Conservation (phyloP, 92 coral and sea anemone genomes). For the Umimayanthus kanabou region DNA sequence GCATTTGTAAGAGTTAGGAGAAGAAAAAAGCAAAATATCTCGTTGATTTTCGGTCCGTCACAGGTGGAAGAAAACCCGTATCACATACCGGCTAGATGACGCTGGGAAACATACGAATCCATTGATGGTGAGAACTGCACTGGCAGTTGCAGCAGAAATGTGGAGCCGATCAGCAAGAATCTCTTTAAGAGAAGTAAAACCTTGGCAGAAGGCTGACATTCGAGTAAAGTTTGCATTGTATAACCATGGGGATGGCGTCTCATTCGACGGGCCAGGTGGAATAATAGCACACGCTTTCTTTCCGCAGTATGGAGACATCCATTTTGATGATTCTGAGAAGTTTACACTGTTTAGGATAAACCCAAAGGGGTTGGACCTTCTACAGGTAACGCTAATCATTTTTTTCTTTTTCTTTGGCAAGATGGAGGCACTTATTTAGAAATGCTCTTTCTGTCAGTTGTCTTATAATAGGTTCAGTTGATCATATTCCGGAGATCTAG, state of each 20-base stretch:
- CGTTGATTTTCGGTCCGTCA: neutral
- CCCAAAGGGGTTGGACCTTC: neutral
- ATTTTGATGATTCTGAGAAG: conserved; percentile 8
- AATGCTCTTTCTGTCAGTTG: neutral
- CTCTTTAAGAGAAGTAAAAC: neutral
- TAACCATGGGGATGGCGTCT: conserved; percentile 9
- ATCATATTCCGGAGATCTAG: too few species aligned
- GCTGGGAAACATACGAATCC: neutral
- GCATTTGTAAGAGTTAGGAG: too few species aligned
- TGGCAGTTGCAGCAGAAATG: conserved; percentile 13
- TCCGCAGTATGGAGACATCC: conserved; percentile 19
- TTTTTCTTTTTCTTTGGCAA: too few species aligned
- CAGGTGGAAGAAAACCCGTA: neutral
- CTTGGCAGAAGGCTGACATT: neutral
- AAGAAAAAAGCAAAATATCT: too few species aligned
- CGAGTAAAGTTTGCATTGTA: conserved; percentile 11
- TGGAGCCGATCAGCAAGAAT: neutral
- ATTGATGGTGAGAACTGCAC: neutral
- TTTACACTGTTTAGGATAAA: neutral
- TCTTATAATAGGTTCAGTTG: too few species aligned
- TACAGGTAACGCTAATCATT: neutral
- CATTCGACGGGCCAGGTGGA: conserved; percentile 6
- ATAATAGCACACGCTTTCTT: conserved; percentile 6
- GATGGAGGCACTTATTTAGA: too few species aligned
- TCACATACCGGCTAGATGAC: conserved; percentile 8